Evolutionary conservation across 1,140 invertebrate genomes (phyloP).

Genomic region (Trichogramma pretiosum): DNA sequence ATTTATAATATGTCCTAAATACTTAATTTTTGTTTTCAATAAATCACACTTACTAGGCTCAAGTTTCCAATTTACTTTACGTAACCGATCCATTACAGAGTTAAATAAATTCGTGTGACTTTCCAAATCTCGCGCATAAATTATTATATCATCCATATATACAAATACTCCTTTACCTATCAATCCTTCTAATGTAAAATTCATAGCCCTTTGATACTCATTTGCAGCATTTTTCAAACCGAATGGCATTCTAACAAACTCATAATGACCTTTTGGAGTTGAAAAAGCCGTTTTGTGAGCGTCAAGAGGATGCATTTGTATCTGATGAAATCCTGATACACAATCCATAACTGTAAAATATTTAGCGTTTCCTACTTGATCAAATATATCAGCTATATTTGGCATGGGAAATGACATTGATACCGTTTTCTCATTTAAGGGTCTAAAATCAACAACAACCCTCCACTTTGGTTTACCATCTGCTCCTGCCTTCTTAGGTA

Average conservation of each 20-base stretch:
- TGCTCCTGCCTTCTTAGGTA: constrained; percentile 23
- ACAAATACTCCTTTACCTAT: constrained; percentile 29
- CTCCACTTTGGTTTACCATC: constrained; percentile 19
- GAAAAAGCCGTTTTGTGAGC: constrained; percentile 38
- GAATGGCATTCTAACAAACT: constrained; percentile 33
- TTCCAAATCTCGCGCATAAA: constrained; percentile 31
- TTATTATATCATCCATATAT: constrained; percentile 41
- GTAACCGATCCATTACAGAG: constrained; percentile 22
- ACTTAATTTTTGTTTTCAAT: constrained; percentile 18
- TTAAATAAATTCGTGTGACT: constrained; percentile 26
- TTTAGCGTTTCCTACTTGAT: constrained; percentile 28
- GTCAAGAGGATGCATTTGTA: constrained; percentile 33
- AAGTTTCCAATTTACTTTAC: constrained; percentile 7
- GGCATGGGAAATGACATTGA: constrained; percentile 47
- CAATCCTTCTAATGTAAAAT: constrained; percentile 30
- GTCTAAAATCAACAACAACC: constrained; percentile 32
- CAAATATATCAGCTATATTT: constrained; percentile 38
- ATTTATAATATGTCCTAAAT: constrained; percentile 27
- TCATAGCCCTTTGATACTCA: constrained; percentile 36
- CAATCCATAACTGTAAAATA: constrained; percentile 41
- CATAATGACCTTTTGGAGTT: constrained; percentile 28
- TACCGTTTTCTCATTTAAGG: constrained; percentile 35
- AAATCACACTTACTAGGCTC: constrained; percentile 8
- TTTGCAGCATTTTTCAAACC: constrained; percentile 30
- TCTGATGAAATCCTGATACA: constrained; percentile 45